A percentile compares a stretch with the other conserved stretches of the same genome.
Conservation (phyloP, 2,113 vertebrate genomes). For the Rhabdornis inornatus region DNA sequence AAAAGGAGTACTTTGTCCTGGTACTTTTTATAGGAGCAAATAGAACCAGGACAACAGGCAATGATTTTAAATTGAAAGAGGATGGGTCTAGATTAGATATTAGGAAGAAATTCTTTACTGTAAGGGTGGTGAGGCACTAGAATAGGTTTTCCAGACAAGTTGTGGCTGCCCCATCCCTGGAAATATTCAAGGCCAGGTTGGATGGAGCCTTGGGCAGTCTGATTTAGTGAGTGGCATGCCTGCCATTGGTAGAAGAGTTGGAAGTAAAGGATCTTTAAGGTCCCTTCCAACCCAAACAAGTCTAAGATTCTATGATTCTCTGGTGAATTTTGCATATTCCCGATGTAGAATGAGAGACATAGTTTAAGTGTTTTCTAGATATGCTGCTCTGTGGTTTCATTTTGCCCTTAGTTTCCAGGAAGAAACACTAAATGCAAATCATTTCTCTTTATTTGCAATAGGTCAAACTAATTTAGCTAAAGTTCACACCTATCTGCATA, state of each 20-base stretch:
- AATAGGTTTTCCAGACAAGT: neutral
- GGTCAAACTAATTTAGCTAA: slow-evolving; percentile 58
- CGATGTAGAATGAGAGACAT: neutral
- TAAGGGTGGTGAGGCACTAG: neutral
- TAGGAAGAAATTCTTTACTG: neutral
- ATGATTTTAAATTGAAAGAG: neutral
- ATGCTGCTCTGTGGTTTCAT: neutral
- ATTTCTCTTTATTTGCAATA: slow-evolving; percentile 48
- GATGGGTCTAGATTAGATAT: neutral
- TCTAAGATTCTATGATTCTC: neutral
- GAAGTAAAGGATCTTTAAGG: neutral
- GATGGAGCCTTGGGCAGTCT: neutral
- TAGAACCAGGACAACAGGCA: neutral
- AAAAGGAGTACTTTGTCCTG: neutral
- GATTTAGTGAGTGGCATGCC: neutral
- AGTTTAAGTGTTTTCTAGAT: neutral
- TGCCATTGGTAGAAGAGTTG: neutral
- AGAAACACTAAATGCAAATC: slow-evolving; percentile 43
- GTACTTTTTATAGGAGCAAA: neutral
- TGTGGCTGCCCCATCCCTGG: neutral
- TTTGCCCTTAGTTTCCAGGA: slow-evolving; percentile 41
- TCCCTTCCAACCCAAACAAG: neutral
- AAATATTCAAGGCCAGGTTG: neutral
- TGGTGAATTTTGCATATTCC: neutral
- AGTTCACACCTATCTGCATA: slow-evolving; percentile 29